phyloP scores from a whole-genome alignment of 2,888 invertebrate species.

The Clunio marinus region DNA sequence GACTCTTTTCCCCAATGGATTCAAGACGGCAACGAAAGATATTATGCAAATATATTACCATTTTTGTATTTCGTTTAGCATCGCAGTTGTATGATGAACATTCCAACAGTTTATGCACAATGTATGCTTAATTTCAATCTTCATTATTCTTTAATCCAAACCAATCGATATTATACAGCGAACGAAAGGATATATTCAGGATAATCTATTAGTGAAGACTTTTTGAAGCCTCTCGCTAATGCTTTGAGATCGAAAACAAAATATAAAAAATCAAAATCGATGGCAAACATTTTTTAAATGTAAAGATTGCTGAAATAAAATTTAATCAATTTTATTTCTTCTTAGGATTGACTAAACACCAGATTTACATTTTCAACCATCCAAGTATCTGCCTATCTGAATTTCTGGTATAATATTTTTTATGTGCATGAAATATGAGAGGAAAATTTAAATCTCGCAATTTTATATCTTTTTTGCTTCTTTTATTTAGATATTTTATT shows the following conservation, averaged over 20 bases:
- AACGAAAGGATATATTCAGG: not conserved
- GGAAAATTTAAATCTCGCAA: no score
- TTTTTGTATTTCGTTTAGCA: not conserved
- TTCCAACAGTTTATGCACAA: not conserved
- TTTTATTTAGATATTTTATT: no score
- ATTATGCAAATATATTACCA: slow-evolving; percentile 13
- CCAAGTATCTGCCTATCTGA: no score
- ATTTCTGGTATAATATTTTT: no score
- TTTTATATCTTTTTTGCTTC: no score
- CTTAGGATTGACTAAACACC: not conserved
- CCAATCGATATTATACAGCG: not conserved
- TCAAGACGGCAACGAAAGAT: not conserved
- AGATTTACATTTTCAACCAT: no score
- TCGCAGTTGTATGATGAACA: not conserved
- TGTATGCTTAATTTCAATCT: slow-evolving; percentile 22
- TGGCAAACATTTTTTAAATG: no score
- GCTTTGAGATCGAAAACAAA: not conserved
- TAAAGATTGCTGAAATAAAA: no score
- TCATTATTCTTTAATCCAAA: not conserved
- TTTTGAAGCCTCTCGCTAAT: no score
- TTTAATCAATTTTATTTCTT: not conserved
- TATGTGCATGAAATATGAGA: no score
- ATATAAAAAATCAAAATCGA: not conserved
- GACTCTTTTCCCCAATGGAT: not conserved
- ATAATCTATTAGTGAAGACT: not conserved